Conservation (phyloP, 1,140 invertebrate genomes). For the Drosophila melanogaster region DNA sequence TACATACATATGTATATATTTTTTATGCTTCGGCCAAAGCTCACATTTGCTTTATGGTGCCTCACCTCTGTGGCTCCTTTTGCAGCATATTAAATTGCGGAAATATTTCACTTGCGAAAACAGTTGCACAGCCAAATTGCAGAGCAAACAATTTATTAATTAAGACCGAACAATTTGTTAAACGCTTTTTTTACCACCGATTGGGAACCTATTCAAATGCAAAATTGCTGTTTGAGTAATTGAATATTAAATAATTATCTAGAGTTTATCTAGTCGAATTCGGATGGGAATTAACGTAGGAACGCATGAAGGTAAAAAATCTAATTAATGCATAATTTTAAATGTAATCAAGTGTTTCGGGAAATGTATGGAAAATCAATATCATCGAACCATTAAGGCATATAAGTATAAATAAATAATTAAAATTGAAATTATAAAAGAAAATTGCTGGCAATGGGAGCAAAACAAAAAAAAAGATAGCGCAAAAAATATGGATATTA, state of each 20-base stretch:
- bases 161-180: slow-evolving; percentile 49
- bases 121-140: slow-evolving; percentile 10
- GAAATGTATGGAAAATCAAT: slow-evolving; percentile 38
- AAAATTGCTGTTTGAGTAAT: slow-evolving; percentile 60
- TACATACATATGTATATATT: slow-evolving; percentile 18
- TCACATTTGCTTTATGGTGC: slow-evolving; percentile 17
- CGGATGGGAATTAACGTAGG: neutral
- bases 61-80: slow-evolving; percentile 2
- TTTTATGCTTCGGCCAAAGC: slow-evolving; percentile 12
- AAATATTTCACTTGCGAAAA: slow-evolving; percentile 27
- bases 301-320: slow-evolving; percentile 1
- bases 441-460: slow-evolving; percentile 13
- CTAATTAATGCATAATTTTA: slow-evolving; percentile 29
- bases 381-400: slow-evolving; percentile 56
- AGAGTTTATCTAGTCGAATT: slow-evolving; percentile 34
- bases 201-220: slow-evolving; percentile 44
- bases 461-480: neutral
- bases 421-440: slow-evolving; percentile 47
- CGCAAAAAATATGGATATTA: slow-evolving; percentile 11
- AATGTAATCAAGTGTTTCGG: slow-evolving; percentile 21
- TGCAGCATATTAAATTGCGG: slow-evolving; percentile 17
- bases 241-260: slow-evolving; percentile 69
- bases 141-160: slow-evolving; percentile 43
- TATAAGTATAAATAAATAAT: slow-evolving; percentile 75
- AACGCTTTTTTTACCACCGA: slow-evolving; percentile 27